Conservation (phyloP, 35 echinoderm and acorn worm genomes). For the Apostichopus parvimensis region DNA sequence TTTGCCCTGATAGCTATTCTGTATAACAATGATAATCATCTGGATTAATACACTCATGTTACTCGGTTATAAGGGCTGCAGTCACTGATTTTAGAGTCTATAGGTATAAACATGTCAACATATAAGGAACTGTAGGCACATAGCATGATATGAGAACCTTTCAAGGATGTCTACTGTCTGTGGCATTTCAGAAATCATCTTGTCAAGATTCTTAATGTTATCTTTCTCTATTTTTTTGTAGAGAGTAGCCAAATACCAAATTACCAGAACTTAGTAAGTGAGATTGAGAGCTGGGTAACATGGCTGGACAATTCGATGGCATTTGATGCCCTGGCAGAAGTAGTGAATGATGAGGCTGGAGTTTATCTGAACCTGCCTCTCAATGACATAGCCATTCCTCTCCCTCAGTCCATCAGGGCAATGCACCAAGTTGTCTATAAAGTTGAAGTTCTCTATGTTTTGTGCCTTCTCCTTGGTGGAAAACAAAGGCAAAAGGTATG, state of each 20-base stretch:
- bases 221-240: constrained; percentile 18
- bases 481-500: constrained; percentile 95
- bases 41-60: too few relatives aligned
- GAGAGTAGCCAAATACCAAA: constrained; percentile 46
- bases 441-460: constrained; percentile 92
- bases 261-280: constrained; percentile 72
- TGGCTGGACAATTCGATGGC: constrained; percentile 98
- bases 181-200: too few relatives aligned
- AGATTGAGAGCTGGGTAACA: constrained; percentile 98
- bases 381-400: constrained; percentile 66
- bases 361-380: constrained; percentile 82
- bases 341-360: constrained; percentile 82
- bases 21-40: too few relatives aligned
- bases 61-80: too few relatives aligned
- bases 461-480: constrained; percentile 88
- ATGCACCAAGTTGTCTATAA: constrained; percentile 99
- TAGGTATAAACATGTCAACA: too few relatives aligned
- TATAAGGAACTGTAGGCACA: too few relatives aligned
- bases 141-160: too few relatives aligned
- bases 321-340: constrained; percentile 97
- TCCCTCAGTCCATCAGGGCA: constrained; percentile 85
- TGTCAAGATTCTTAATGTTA: too few relatives aligned
- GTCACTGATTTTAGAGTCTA: too few relatives aligned
- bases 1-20: too few relatives aligned
- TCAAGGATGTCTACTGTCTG: too few relatives aligned